Percentiles rank a stretch among this genome's conserved stretches.
Conservation (phyloP, 2,888 invertebrate species). For the Melitaea athalia region DNA sequence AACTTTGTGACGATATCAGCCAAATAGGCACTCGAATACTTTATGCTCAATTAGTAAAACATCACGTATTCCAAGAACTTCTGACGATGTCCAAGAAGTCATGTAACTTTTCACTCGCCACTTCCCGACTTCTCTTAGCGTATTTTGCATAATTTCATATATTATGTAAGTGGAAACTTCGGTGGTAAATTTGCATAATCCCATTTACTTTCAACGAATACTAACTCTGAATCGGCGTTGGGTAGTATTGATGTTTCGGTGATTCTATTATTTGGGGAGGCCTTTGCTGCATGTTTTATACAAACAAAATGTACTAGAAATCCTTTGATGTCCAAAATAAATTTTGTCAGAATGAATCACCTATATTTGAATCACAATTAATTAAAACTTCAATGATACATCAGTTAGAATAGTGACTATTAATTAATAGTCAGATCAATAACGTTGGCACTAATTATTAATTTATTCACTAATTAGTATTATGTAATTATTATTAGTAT, state of each 20-base stretch:
- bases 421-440: constrained; percentile 3
- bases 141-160: constrained; percentile 62
- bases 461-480: background rate
- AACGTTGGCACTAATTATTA: constrained; percentile 1
- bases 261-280: constrained; percentile 1
- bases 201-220: constrained; percentile 43
- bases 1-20: constrained; percentile 25
- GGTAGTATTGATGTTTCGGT: constrained; percentile 14
- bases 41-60: constrained; percentile 38
- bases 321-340: background rate
- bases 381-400: constrained; percentile 5
- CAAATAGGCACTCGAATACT: constrained; percentile 36
- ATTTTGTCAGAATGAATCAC: background rate
- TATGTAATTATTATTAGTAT: background rate
- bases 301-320: background rate
- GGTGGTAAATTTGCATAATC: constrained; percentile 54
- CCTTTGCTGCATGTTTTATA: background rate
- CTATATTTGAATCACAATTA: background rate
- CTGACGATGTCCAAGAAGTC: constrained; percentile 45
- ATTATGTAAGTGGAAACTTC: constrained; percentile 60
- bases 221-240: constrained; percentile 42
- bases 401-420: constrained; percentile 3
- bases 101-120: constrained; percentile 49
- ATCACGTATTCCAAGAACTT: constrained; percentile 41
- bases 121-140: constrained; percentile 40